Evolutionary conservation across 2,888 invertebrate species (phyloP), one percentile per base, ranked within the genome.

Genomic region (Folsomia candida): DNA sequence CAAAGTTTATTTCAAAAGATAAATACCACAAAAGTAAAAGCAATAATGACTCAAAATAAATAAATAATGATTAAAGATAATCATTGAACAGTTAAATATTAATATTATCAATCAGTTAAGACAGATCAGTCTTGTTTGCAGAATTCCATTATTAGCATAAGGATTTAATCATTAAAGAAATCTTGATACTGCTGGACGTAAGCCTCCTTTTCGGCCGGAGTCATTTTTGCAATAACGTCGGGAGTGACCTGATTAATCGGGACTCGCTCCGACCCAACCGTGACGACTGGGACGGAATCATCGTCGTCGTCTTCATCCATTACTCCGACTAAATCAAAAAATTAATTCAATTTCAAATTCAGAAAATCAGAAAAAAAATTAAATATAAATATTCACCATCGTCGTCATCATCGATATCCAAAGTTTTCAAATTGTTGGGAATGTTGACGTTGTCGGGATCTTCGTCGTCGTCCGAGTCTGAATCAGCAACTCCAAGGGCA

Each of bases 171-270:
- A n/a, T n/a, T n/a, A n/a, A 93, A 95, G 84, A 92, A 91, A 83
- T 97, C 95, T 83, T 96, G 95, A 83, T 94, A 95, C 58, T 93
- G 88, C 84, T 93, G 91, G 80, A 97, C 96, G 83, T 97, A 97
- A 51, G 91, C 90, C 82, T 95, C 94, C 84, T 95, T 96, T 83
- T 97, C 97, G 2, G 90, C 86, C 24, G 92, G 91, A 11, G 92
- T 91, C 97, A 97, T 97, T 83, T 90, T 89, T 0, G 90, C 90
- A 79, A 96, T 93, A 81, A 94, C 87, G 79, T 89, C 88, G 82
- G 94, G 92, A 81, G 93, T 91, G 14, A 97, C 89, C 81, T 93
- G 91, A 37, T 92, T 91, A 70, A 96, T 87, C 1, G 92, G 88
- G 76, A 94, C 90, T 20, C 89, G 88, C 81, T 88, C 88, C 57